Base-by-base conservation (phyloP, 1,140 invertebrate genomes). In the Drosophila jambulina region DNA sequence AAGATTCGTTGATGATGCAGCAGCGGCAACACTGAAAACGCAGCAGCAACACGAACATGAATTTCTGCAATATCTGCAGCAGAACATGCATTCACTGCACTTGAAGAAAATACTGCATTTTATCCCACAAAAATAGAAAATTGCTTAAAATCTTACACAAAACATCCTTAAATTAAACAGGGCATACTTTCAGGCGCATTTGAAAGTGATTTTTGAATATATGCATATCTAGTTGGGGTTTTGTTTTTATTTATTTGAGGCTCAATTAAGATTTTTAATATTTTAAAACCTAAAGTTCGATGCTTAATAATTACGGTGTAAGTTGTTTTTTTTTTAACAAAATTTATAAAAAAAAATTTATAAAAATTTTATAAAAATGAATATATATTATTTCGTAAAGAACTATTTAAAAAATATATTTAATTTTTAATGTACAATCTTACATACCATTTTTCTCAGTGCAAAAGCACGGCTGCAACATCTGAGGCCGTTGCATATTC, bases 401-500 rank as follows among this genome's bases (percentile, higher is more conserved):
- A 12, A 12, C 2, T 2, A 6, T 2, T 45, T n/a, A 0, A 42
- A 42, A 1, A 45, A 45, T 45, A 45, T 45, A 21, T 46, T 23
- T 46, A 0, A 9, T 25, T 25, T 25, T 9, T n/a, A 27, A 48
- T n/a, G n/a, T 27, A 0, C 8, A 1, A 5, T 27, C 2, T 27
- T 1, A 25, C n/a, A 5, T 5, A 17, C 15, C 17, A 0, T 27
- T 29, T 54, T 38, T 38, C 15, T 17, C 15, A n/a, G 21, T 54
- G 53, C 53, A 54, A 38, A 54, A 54, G 53, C 34, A 36, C 34
- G 9, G 61, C 61, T 57, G 61, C 23, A 21, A 25, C 65, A 70
- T 57, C 64, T 48, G 64, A 49, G 43, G 82, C 82, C 79, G 83
- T 82, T 82, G 78, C 82, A 80, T 65, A 65, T 82, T 78, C 67